These are phyloP conservation scores for Argyrosomus japonicus DNA, from an alignment of 2,113 vertebrate species.

Conservation along the genomic window DNA sequence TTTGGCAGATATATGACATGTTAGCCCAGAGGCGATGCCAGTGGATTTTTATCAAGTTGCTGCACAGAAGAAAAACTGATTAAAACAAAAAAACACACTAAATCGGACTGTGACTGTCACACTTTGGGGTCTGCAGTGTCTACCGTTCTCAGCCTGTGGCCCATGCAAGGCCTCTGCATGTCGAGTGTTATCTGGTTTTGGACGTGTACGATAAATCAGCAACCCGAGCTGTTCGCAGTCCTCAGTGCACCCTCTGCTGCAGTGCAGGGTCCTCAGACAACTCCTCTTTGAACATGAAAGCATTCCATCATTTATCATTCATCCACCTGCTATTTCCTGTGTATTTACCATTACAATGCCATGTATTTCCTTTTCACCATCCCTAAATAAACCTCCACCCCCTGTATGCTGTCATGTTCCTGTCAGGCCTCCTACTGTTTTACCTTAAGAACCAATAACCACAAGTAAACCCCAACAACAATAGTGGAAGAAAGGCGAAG, in stretches of 20 bases:
- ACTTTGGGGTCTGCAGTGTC: background rate
- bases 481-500: constrained; percentile 32
- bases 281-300: constrained; percentile 33
- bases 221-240: background rate
- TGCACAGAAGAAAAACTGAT: constrained; percentile 10
- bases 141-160: background rate
- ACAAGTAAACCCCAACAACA: constrained; percentile 40
- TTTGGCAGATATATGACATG: constrained; percentile 27
- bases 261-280: background rate
- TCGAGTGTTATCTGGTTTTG: background rate
- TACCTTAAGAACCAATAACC: constrained; percentile 54
- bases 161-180: background rate
- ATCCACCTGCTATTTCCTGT: constrained; percentile 30
- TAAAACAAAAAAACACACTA: background rate
- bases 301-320: constrained; percentile 54
- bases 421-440: constrained; percentile 38
- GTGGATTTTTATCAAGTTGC: constrained; percentile 33
- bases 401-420: constrained; percentile 29
- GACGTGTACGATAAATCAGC: constrained; percentile 2
- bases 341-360: too few species aligned
- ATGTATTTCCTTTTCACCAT: constrained; percentile 28
- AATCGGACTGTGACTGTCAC: background rate
- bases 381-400: constrained; percentile 20
- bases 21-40: constrained; percentile 24
- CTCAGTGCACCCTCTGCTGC: constrained; percentile 2